These are phyloP conservation scores for Ctenoplectra terminalis DNA, from an alignment of 1,140 invertebrate genomes.

Conservation along the genomic window DNA sequence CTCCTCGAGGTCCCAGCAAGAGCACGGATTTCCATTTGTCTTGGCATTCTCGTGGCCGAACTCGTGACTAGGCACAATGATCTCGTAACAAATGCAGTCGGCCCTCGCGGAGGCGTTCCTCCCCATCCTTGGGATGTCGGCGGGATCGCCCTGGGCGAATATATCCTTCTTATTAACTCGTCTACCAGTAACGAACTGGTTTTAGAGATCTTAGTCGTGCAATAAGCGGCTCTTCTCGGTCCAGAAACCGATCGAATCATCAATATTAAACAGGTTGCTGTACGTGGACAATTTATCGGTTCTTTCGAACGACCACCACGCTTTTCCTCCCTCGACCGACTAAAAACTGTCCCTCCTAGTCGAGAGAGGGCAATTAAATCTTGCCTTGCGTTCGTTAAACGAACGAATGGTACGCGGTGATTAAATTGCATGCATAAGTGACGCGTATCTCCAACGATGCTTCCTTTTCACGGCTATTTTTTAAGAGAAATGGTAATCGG, in stretches of 20 bases:
- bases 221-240: not conserved
- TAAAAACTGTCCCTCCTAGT: not conserved
- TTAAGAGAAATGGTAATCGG: no score
- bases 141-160: conserved; percentile 31
- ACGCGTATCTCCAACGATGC: not conserved
- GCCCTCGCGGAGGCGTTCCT: conserved; percentile 21
- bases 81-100: conserved; percentile 37
- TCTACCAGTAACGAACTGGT: conserved; percentile 36
- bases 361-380: conserved; percentile 30
- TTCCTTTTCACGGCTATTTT: conserved; percentile 2
- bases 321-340: not conserved
- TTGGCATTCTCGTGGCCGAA: conserved; percentile 5
- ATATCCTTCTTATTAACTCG: conserved; percentile 46
- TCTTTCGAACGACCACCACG: not conserved
- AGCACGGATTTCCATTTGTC: conserved; percentile 47
- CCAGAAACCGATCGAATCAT: conserved; percentile 33
- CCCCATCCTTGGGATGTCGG: not conserved
- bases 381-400: conserved; percentile 8
- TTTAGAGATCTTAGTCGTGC: not conserved
- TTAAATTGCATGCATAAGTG: not conserved
- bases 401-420: not conserved
- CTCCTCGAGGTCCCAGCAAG: not conserved
- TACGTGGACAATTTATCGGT: not conserved
- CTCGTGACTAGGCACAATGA: conserved; percentile 46
- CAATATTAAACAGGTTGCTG: conserved; percentile 28